These are phyloP conservation scores for Eupeodes luniger DNA, from an alignment of 2,888 invertebrate genomes.

Conservation along the genomic window DNA sequence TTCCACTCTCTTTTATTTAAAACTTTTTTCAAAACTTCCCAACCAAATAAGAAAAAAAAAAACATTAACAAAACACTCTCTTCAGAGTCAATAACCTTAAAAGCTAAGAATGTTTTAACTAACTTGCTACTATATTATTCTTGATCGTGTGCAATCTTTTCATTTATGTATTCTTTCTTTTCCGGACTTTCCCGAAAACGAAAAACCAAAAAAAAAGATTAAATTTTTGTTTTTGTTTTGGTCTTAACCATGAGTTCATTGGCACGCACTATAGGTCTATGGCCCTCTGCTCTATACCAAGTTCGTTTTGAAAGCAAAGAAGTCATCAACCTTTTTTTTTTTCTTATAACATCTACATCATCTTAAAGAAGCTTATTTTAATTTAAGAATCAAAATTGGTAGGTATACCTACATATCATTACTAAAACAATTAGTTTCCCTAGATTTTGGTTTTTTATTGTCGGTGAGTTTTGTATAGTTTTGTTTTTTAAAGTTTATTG, in stretches of 20 bases:
- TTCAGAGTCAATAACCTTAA: constrained; percentile 64
- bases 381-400: constrained; percentile 35
- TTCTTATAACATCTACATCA: constrained; percentile 54
- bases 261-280: constrained; percentile 53
- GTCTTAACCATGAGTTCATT: constrained; percentile 47
- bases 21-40: neutral
- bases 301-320: constrained; percentile 29
- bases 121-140: neutral
- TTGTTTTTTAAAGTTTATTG: constrained; percentile 9
- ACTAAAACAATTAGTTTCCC: constrained; percentile 64
- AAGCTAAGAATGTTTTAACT: constrained; percentile 2
- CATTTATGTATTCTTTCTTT: constrained; percentile 43
- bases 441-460: constrained; percentile 25
- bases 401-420: constrained; percentile 33
- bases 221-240: constrained; percentile 17
- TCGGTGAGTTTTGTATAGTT: neutral
- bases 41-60: constrained; percentile 12
- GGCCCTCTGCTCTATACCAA: constrained; percentile 5
- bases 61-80: constrained; percentile 57
- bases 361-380: constrained; percentile 11
- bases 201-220: constrained; percentile 11
- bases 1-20: neutral
- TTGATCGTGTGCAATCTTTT: constrained; percentile 53
- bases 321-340: constrained; percentile 64
- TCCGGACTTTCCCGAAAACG: constrained; percentile 68